Evolutionary conservation across 2,888 invertebrate genomes (phyloP).

Genomic region (Agapostemon virescens): DNA sequence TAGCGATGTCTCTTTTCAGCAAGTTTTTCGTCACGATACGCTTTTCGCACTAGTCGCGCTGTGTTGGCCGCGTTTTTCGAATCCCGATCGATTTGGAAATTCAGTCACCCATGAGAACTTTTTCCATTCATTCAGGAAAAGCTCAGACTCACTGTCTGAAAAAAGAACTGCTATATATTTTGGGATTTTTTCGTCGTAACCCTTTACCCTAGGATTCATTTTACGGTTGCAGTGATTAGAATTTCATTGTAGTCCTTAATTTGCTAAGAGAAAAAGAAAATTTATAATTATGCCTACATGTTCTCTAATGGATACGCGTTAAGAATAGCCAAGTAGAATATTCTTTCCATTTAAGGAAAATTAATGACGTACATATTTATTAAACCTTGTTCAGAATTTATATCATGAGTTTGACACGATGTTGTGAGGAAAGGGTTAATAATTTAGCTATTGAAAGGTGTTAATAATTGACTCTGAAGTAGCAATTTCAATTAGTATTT

Average conservation of each 20-base stretch:
- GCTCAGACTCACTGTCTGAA: not conserved
- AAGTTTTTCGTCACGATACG: not conserved
- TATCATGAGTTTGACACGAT: no score
- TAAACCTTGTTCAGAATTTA: no score
- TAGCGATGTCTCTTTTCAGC: constrained; percentile 24
- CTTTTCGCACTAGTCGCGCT: not conserved
- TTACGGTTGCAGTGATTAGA: no score
- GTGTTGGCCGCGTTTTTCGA: constrained; percentile 1
- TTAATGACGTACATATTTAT: no score
- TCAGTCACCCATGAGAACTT: not conserved
- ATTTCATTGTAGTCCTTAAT: no score
- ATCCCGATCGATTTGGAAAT: constrained; percentile 14
- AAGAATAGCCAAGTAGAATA: no score
- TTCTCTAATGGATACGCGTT: no score
- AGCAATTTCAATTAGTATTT: not conserved
- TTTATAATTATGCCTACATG: no score
- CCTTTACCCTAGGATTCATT: no score
- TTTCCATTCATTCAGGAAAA: not conserved
- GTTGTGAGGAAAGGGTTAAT: no score
- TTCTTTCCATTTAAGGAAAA: no score
- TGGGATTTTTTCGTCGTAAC: not conserved
- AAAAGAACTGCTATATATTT: not conserved
- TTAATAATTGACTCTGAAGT: not conserved
- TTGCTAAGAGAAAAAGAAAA: no score
- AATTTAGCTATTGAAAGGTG: not conserved